Evolutionary conservation across 2,888 invertebrate genomes (phyloP).

Genomic region (Agriopis leucophaearia): DNA sequence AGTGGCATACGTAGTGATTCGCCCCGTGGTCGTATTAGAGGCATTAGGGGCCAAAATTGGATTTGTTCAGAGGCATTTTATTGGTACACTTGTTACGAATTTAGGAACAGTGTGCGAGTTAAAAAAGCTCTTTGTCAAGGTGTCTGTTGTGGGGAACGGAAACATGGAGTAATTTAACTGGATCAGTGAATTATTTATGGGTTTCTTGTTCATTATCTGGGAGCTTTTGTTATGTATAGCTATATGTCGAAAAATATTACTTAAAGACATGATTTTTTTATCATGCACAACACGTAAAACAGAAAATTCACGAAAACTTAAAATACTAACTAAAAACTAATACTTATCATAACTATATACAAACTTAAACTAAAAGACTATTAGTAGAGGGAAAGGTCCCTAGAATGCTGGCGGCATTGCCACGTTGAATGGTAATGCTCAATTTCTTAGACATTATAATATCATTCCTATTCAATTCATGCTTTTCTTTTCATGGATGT

Average conservation of each 20-base stretch:
- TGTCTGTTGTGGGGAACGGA: slow-evolving; percentile 50
- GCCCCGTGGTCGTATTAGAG: slow-evolving; percentile 83
- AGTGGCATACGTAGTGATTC: slow-evolving; percentile 85
- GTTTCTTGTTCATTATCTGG: slow-evolving; percentile 30
- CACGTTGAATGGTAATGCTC: too few relatives aligned
- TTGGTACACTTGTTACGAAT: slow-evolving; percentile 85
- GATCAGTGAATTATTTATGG: slow-evolving; percentile 45
- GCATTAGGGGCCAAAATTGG: slow-evolving; percentile 85
- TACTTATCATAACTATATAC: too few relatives aligned
- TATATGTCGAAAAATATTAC: not conserved
- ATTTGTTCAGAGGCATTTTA: slow-evolving; percentile 82
- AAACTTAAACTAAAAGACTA: too few relatives aligned
- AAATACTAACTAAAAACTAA: too few relatives aligned
- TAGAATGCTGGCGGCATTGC: too few relatives aligned
- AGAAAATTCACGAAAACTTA: too few relatives aligned
- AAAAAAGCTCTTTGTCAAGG: slow-evolving; percentile 68
- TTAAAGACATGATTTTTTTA: too few relatives aligned
- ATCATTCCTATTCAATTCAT: not conserved
- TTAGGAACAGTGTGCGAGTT: slow-evolving; percentile 68
- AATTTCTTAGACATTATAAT: too few relatives aligned
- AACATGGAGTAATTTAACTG: slow-evolving; percentile 46
- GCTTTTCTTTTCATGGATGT: not conserved
- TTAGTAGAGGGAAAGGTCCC: too few relatives aligned
- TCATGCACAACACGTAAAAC: too few relatives aligned
- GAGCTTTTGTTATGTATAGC: slow-evolving; percentile 13